Evolutionary conservation across 2,113 vertebrate species (phyloP).

Genomic region (Leucopsar rothschildi): DNA sequence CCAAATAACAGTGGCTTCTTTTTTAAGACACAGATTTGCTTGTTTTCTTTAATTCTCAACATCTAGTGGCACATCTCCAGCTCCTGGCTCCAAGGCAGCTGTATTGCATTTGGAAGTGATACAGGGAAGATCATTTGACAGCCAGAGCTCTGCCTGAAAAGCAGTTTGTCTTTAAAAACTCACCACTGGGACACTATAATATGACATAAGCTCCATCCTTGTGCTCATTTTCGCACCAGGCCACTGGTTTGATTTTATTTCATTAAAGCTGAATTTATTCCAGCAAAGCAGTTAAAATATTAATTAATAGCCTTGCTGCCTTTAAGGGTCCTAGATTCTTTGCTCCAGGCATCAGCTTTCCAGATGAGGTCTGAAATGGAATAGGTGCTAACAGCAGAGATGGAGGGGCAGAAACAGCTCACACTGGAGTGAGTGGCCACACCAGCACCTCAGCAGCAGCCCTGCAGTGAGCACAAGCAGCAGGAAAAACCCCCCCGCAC

Average conservation of each 20-base stretch:
- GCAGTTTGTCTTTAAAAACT: background rate
- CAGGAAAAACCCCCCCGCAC: background rate
- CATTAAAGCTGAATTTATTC: background rate
- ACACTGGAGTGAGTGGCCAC: background rate
- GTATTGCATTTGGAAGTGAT: background rate
- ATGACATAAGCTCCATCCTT: background rate
- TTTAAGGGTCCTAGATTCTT: background rate
- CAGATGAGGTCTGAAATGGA: background rate
- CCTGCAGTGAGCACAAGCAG: background rate
- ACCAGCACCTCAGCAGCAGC: background rate
- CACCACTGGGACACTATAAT: accelerated
- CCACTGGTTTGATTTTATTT: background rate
- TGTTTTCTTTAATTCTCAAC: background rate
- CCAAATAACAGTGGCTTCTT: background rate
- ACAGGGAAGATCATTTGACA: background rate
- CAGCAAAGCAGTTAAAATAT: slow-evolving; percentile 24
- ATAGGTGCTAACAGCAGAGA: background rate
- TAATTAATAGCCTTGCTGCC: background rate
- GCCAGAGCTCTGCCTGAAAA: background rate
- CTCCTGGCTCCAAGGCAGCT: background rate
- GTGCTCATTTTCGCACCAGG: background rate
- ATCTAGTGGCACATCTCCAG: background rate
- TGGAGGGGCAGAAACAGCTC: background rate
- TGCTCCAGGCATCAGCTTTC: background rate
- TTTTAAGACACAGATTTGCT: background rate